A percentile compares a stretch with the other conserved stretches of the same genome.
These are phyloP conservation scores for Prionchulus punctatus DNA, from an alignment of 2,888 invertebrate genomes.

Conservation along the genomic window DNA sequence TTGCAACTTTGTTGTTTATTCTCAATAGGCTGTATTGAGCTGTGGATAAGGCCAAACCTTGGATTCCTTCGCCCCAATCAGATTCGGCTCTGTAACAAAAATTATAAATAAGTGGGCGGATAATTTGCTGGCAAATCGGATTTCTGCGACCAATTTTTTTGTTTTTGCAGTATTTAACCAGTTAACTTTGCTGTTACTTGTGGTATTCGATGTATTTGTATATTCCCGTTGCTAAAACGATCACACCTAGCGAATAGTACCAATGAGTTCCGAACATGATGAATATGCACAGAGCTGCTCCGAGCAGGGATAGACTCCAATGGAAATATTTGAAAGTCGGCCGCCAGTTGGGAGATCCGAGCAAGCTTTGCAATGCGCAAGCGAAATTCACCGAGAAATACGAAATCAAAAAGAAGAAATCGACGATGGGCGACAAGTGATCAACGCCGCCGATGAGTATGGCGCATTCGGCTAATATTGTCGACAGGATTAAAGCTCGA, in stretches of 20 bases:
- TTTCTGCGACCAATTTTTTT: too few species aligned
- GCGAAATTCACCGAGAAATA: constrained; percentile 98
- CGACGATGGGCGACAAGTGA: constrained; percentile 61
- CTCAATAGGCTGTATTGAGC: constrained; percentile 84
- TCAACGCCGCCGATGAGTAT: constrained; percentile 89
- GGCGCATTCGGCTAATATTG: constrained; percentile 42
- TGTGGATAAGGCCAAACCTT: constrained; percentile 89
- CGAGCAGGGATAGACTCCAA: constrained; percentile 78
- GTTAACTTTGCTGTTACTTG: too few species aligned
- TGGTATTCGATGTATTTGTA: constrained; percentile 96
- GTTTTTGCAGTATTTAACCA: too few species aligned
- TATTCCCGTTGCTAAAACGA: constrained; percentile 78
- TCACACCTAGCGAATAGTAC: constrained; percentile 81
- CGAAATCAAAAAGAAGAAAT: constrained; percentile 90
- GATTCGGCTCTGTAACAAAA: constrained; percentile 74
- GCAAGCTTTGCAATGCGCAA: constrained; percentile 85
- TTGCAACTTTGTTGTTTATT: constrained; percentile 79
- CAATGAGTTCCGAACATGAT: constrained; percentile 97
- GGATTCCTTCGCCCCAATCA: constrained; percentile 98
- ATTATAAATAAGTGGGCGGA: too few species aligned
- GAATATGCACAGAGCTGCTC: constrained; percentile 71
- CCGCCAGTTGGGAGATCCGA: constrained; percentile 88
- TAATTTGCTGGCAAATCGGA: too few species aligned
- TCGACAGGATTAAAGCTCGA: constrained; percentile 72
- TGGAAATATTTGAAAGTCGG: constrained; percentile 95